Conservation (phyloP, 2,797 vertebrate genomes). For the Notolabrus celidotus region DNA sequence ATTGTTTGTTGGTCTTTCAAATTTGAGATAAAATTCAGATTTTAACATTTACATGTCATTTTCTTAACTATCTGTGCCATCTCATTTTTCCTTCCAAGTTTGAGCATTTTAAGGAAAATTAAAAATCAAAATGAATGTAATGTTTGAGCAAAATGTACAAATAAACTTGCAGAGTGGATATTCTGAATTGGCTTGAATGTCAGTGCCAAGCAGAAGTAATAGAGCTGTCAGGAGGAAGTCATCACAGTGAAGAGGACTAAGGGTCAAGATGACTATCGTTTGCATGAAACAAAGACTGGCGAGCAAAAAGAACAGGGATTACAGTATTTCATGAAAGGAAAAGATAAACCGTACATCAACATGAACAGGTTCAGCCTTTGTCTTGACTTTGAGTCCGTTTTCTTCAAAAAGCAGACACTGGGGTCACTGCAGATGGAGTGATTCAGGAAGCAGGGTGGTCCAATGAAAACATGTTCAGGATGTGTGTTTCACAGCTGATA, state of each 20-base stretch:
- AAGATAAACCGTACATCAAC: background rate
- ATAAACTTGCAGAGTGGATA: background rate
- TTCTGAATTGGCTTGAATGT: background rate
- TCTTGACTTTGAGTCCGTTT: background rate
- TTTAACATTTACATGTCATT: background rate
- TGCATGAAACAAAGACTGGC: slow-evolving; percentile 2
- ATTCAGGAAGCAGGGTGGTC: slow-evolving; percentile 68
- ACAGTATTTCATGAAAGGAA: slow-evolving; percentile 16
- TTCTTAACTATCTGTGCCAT: no score
- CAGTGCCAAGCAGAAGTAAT: slow-evolving; percentile 42
- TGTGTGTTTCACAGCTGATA: slow-evolving; percentile 56
- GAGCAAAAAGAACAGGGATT: slow-evolving; percentile 13
- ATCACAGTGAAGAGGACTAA: slow-evolving; percentile 50
- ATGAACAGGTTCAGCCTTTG: background rate
- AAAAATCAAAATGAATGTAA: no score
- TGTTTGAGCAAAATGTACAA: background rate
- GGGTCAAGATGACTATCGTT: slow-evolving; percentile 39
- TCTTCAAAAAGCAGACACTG: background rate
- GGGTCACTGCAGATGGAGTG: slow-evolving; percentile 35
- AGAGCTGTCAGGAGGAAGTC: slow-evolving; percentile 63
- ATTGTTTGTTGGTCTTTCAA: background rate
- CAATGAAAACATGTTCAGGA: slow-evolving; percentile 68
- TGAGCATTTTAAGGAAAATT: no score
- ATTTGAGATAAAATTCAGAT: background rate
- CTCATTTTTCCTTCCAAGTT: no score